Percentiles rank a stretch among this genome's conserved stretches.
These are phyloP conservation scores for Falco punctatus DNA, from an alignment of 2,113 vertebrate species.

Conservation along the genomic window DNA sequence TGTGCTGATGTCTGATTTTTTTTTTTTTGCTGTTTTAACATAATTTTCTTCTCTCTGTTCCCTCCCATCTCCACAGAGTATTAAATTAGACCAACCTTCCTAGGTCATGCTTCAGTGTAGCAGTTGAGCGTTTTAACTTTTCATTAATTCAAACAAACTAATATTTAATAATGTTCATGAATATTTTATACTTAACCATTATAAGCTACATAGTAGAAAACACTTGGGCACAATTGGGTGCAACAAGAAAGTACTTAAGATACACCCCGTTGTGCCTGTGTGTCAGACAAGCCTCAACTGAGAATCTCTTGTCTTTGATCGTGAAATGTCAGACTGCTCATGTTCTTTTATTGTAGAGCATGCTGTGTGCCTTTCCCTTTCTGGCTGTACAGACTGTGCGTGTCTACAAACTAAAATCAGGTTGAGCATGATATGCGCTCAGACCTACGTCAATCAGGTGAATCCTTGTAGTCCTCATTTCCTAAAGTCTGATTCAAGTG, in stretches of 20 bases:
- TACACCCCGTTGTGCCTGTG: not conserved
- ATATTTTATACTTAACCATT: conserved; percentile 9
- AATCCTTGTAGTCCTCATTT: not conserved
- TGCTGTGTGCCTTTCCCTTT: conserved; percentile 10
- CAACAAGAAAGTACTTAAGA: conserved; percentile 26
- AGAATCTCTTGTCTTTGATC: conserved; percentile 48
- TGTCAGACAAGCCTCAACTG: conserved; percentile 10
- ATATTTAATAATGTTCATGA: conserved; percentile 14
- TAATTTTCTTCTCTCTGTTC: not conserved
- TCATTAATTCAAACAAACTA: conserved; percentile 31
- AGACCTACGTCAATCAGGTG: not conserved
- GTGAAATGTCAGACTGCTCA: conserved; percentile 27
- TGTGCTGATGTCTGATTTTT: not conserved
- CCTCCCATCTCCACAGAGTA: not conserved
- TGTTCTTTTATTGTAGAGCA: conserved; percentile 29
- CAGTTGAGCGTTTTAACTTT: conserved; percentile 7
- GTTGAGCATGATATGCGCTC: not conserved
- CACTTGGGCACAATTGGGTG: conserved; percentile 20
- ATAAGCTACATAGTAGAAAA: not conserved
- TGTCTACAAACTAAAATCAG: not conserved
- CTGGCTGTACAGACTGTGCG: not conserved
- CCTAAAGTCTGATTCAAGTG: not conserved
- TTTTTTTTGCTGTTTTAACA: not conserved
- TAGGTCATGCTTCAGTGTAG: not conserved
- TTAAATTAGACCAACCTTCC: not conserved